Conservation (phyloP, 2,888 invertebrate genomes). For the Bursaphelenchus okinawaensis region DNA sequence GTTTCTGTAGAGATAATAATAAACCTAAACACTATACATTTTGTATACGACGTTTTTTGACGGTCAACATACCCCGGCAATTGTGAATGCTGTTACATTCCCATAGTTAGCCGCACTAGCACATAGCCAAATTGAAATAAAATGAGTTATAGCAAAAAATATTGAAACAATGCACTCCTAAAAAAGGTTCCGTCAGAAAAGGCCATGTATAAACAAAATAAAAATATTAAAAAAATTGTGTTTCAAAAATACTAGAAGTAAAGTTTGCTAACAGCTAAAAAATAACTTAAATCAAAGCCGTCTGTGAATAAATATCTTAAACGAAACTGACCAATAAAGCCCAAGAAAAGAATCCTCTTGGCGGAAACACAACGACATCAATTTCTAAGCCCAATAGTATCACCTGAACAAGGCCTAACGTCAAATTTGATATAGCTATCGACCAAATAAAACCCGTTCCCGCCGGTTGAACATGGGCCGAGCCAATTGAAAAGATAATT, state of each 20-base stretch:
- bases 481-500: constrained; percentile 7
- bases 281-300: too few relatives aligned
- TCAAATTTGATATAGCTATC: constrained; percentile 17
- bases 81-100: constrained; percentile 9
- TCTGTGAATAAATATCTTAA: too few relatives aligned
- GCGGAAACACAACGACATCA: constrained; percentile 17
- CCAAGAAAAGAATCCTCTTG: constrained; percentile 17
- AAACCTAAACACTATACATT: too few relatives aligned
- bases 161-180: constrained; percentile 25
- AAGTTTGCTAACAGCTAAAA: too few relatives aligned
- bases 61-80: constrained; percentile 14
- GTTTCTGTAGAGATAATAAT: constrained; percentile 3
- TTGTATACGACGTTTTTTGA: not conserved
- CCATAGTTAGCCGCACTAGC: constrained; percentile 12
- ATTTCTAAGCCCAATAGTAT: constrained; percentile 24
- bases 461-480: constrained; percentile 14
- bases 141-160: constrained; percentile 24
- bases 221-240: too few relatives aligned
- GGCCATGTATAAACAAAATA: too few relatives aligned
- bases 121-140: constrained; percentile 26
- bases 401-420: constrained; percentile 15
- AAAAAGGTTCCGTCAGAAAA: not conserved
- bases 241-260: too few relatives aligned
- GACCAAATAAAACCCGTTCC: constrained; percentile 27
- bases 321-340: constrained; percentile 23